phyloP scores from a whole-genome alignment of 2,888 invertebrate genomes.

The Drosophila stalkeri region DNA sequence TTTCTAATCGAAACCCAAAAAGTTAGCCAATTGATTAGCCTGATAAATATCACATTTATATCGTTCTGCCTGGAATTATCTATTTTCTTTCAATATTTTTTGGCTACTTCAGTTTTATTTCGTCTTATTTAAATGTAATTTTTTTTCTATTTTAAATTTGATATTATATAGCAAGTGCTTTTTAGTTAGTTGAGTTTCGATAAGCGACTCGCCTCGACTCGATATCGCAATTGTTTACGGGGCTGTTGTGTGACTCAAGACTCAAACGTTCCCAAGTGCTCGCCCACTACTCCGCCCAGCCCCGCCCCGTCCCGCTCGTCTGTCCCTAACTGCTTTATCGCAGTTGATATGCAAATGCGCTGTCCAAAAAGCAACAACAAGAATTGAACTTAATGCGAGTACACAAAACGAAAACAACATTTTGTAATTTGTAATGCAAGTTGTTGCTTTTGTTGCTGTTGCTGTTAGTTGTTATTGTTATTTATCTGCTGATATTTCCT shows the following conservation, averaged over 20 bases:
- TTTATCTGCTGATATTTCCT: constrained; percentile 79
- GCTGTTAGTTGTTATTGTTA: constrained; percentile 57
- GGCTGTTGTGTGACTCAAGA: constrained; percentile 48
- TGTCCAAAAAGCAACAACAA: constrained; percentile 62
- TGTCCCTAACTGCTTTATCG: constrained; percentile 21
- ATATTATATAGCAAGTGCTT: constrained; percentile 32
- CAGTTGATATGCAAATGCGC: constrained; percentile 72
- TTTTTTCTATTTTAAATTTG: constrained; percentile 40
- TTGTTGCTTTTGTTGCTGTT: constrained; percentile 24
- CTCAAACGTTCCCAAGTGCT: constrained; percentile 26
- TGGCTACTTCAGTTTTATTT: constrained; percentile 19
- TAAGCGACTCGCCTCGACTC: constrained; percentile 43
- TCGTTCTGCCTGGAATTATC: constrained; percentile 8
- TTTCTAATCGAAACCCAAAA: not conserved
- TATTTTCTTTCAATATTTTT: not conserved
- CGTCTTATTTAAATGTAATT: not conserved
- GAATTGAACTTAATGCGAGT: constrained; percentile 43
- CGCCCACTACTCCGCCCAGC: not conserved
- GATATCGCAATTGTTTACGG: constrained; percentile 56
- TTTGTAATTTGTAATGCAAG: constrained; percentile 73
- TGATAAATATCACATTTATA: too few relatives aligned
- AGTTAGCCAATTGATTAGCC: not conserved
- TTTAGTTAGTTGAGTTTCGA: constrained; percentile 49
- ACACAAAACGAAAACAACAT: constrained; percentile 60
- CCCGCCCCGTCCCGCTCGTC: not conserved